Evolutionary conservation across 2,888 invertebrate species (phyloP).

Genomic region (Noctua janthe): DNA sequence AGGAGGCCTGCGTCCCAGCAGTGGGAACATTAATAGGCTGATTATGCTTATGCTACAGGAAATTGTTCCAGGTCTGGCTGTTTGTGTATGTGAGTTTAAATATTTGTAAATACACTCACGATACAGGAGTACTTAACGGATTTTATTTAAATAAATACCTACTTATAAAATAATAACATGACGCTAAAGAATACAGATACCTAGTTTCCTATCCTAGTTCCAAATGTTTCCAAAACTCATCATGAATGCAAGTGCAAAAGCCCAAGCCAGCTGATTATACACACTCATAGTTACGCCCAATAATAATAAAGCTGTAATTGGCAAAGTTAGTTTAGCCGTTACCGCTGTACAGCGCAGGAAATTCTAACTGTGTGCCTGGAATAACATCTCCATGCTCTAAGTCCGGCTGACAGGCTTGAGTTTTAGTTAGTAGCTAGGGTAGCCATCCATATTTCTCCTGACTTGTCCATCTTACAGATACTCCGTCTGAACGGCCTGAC

Average conservation of each 20-base stretch:
- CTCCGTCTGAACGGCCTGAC: neutral
- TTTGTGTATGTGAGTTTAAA: no score
- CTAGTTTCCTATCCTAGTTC: neutral
- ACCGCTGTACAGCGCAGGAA: conserved; percentile 31
- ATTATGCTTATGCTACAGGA: no score
- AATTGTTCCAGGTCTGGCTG: no score
- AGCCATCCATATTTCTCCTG: neutral
- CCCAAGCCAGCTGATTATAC: conserved; percentile 34
- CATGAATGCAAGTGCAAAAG: conserved; percentile 40
- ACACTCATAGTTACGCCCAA: conserved; percentile 43
- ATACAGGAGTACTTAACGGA: no score
- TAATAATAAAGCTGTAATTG: conserved; percentile 62
- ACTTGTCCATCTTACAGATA: neutral
- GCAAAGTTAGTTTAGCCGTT: conserved; percentile 53
- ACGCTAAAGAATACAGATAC: neutral
- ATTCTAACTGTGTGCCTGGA: conserved; percentile 40
- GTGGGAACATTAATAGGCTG: no score
- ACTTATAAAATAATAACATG: no score
- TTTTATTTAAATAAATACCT: no score
- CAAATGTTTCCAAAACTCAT: conserved; percentile 18
- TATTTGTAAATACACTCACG: no score
- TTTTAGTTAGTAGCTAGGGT: conserved; percentile 1
- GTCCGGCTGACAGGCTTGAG: conserved; percentile 18
- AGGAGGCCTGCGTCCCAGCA: no score
- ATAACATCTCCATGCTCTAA: conserved; percentile 17